A percentile compares a stretch with the other conserved stretches of the same genome.
These are phyloP conservation scores for Cyclargus thomasi DNA, from an alignment of 1,140 invertebrate genomes.

Conservation along the genomic window DNA sequence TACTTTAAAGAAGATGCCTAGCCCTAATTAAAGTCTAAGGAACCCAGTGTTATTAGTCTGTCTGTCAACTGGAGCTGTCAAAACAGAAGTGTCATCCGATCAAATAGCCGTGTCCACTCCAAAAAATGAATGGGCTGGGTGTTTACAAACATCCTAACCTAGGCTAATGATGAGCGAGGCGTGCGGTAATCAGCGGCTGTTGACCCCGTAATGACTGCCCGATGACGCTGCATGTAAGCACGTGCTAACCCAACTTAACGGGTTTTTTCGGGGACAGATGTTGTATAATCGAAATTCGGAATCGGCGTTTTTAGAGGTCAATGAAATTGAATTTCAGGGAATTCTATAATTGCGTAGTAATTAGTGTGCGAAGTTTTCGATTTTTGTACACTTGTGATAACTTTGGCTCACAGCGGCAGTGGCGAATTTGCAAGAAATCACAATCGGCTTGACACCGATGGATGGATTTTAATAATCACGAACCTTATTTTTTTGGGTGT, in stretches of 20 bases:
- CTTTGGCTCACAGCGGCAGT: too few species aligned
- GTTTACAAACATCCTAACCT: constrained; percentile 75
- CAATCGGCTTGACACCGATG: too few species aligned
- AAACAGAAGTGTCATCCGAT: constrained; percentile 18
- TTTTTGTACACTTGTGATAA: too few species aligned
- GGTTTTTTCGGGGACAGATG: constrained; percentile 48
- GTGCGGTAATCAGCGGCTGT: constrained; percentile 66
- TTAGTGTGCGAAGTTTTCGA: too few species aligned
- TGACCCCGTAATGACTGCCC: constrained; percentile 72
- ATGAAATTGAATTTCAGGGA: background rate
- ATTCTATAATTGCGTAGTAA: background rate
- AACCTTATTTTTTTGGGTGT: too few species aligned
- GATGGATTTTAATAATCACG: too few species aligned
- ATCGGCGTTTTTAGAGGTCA: background rate
- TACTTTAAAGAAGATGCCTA: too few species aligned
- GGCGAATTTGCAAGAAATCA: too few species aligned
- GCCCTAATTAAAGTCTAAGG: too few species aligned
- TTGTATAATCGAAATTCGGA: constrained; percentile 17
- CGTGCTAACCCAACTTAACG: constrained; percentile 39
- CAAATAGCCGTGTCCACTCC: background rate
- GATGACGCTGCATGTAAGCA: constrained; percentile 69
- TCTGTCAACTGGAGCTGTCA: background rate
- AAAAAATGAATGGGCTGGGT: constrained; percentile 29
- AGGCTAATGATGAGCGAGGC: constrained; percentile 72
- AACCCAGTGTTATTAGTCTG: too few species aligned